These are phyloP conservation scores for Diadegma fenestrale DNA, from an alignment of 2,888 invertebrate genomes.

Conservation along the genomic window DNA sequence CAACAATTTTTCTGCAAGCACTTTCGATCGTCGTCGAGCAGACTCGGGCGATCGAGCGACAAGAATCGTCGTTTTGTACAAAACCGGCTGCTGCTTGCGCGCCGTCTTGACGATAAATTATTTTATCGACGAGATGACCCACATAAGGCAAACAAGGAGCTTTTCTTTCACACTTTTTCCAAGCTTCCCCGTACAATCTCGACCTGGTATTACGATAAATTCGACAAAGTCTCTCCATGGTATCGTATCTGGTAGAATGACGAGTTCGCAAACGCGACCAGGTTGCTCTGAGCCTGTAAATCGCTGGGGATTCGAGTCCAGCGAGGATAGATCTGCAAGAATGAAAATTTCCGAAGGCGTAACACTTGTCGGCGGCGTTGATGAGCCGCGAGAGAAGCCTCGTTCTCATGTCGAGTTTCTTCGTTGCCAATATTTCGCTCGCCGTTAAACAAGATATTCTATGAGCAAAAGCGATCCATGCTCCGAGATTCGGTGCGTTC, in stretches of 20 bases:
- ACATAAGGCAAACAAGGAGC: slow-evolving; percentile 85
- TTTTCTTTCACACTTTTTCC: slow-evolving; percentile 82
- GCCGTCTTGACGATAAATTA: slow-evolving; percentile 82
- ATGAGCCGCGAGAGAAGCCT: slow-evolving; percentile 86
- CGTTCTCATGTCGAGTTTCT: slow-evolving; percentile 83
- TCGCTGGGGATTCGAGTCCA: slow-evolving; percentile 86
- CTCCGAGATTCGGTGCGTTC: slow-evolving; percentile 86
- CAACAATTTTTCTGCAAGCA: background rate
- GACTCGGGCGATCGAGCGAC: background rate
- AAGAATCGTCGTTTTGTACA: background rate
- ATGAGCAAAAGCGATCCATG: slow-evolving; percentile 86
- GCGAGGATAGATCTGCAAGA: slow-evolving; percentile 86
- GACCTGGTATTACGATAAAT: slow-evolving; percentile 85
- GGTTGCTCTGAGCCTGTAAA: slow-evolving; percentile 85
- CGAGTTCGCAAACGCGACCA: slow-evolving; percentile 86
- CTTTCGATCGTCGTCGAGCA: background rate
- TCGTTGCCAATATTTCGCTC: slow-evolving; percentile 84
- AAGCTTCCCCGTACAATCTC: slow-evolving; percentile 83
- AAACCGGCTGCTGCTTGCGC: slow-evolving; percentile 45
- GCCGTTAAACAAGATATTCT: slow-evolving; percentile 86
- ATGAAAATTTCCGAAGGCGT: slow-evolving; percentile 86
- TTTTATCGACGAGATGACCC: slow-evolving; percentile 84
- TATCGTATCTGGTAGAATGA: slow-evolving; percentile 86
- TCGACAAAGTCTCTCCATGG: slow-evolving; percentile 85
- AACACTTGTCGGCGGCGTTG: slow-evolving; percentile 86